Evolutionary conservation across 1,140 invertebrate genomes (phyloP).

Genomic region (Ceratosolen fusciceps): DNA sequence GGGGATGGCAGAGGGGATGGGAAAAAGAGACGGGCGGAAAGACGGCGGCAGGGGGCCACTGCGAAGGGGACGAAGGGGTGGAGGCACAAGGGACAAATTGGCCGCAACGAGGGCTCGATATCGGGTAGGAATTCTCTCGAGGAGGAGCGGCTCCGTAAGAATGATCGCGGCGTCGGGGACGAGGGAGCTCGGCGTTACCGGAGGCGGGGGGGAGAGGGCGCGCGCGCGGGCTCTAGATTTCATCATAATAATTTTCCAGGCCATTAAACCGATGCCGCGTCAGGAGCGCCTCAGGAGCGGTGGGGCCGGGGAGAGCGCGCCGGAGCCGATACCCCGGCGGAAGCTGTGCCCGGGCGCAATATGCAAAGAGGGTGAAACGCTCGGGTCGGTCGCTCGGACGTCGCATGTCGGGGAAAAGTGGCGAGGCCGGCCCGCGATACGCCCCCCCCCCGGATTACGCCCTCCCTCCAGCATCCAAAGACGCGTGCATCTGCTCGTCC

Average conservation of each 20-base stretch:
- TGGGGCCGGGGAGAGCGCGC: not conserved
- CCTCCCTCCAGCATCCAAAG: not conserved
- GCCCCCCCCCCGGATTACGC: constrained; percentile 18
- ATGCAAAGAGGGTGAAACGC: constrained; percentile 41
- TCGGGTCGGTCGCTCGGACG: not conserved
- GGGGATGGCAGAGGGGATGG: too few relatives aligned
- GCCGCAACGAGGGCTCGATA: not conserved
- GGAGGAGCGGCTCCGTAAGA: too few relatives aligned
- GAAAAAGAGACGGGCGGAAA: too few relatives aligned
- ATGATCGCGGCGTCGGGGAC: not conserved
- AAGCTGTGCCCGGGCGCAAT: constrained; percentile 22
- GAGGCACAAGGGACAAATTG: not conserved
- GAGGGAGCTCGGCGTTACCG: not conserved
- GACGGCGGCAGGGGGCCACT: too few relatives aligned
- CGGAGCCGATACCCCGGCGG: not conserved
- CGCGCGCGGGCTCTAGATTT: constrained; percentile 59
- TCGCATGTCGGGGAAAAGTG: too few relatives aligned
- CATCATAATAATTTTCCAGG: constrained; percentile 68
- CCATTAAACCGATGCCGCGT: constrained; percentile 61
- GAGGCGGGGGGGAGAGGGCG: too few relatives aligned
- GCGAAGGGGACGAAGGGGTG: too few relatives aligned
- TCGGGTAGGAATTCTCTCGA: not conserved
- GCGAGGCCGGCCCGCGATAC: not conserved
- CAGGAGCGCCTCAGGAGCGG: constrained; percentile 53
- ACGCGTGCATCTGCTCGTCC: not conserved